Percentiles rank a stretch among this genome's conserved stretches.
Evolutionary conservation across 1,140 invertebrate species (phyloP).

Genomic region (Drosophila seguyi): DNA sequence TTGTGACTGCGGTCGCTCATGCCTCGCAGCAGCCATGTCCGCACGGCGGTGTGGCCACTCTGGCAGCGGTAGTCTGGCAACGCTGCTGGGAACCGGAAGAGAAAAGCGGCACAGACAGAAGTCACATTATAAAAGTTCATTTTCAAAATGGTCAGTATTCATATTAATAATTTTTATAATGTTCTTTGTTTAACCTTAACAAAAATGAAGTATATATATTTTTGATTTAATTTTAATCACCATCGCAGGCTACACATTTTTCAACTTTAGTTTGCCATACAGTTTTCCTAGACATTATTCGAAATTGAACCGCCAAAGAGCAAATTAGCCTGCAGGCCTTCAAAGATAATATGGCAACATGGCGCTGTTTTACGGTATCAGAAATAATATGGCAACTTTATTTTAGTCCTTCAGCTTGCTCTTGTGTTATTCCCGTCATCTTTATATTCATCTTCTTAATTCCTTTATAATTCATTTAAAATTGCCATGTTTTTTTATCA

Average conservation of each 20-base stretch:
- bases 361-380: neutral
- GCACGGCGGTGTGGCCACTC: conserved; percentile 4
- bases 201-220: neutral
- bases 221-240: neutral
- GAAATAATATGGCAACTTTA: neutral
- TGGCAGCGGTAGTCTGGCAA: conserved; percentile 12
- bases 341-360: neutral
- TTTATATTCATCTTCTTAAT: neutral
- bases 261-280: neutral
- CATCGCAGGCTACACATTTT: neutral
- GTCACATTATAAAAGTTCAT: no score
- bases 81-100: neutral
- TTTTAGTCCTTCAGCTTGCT: neutral
- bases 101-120: no score
- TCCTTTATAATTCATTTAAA: neutral
- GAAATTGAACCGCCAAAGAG: neutral
- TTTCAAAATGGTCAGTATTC: neutral
- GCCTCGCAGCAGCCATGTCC: neutral
- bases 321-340: neutral
- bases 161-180: neutral
- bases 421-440: neutral
- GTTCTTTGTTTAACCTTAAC: neutral
- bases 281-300: neutral
- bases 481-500: no score
- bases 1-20: conserved; percentile 17